phyloP scores from a whole-genome alignment of 2,888 invertebrate genomes.

The Leptopilina drosophilae region DNA sequence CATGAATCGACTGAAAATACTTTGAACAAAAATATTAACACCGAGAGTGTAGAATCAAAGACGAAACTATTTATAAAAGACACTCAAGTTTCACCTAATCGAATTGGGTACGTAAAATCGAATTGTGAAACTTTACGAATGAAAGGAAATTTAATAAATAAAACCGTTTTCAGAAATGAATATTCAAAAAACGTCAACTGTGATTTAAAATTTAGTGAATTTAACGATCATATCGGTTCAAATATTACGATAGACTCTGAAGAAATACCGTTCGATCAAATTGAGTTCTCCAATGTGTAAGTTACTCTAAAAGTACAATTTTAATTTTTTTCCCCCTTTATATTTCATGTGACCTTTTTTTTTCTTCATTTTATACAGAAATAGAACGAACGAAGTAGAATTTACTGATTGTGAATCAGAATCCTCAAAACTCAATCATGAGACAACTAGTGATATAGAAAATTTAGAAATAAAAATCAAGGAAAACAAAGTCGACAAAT shows the following conservation, averaged over 20 bases:
- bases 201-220: slow-evolving; percentile 6
- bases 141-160: background rate
- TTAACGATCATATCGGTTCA: background rate
- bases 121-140: background rate
- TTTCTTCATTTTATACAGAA: background rate
- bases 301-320: background rate
- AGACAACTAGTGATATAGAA: background rate
- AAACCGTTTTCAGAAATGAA: slow-evolving; percentile 4
- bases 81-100: slow-evolving; percentile 13
- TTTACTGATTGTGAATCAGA: slow-evolving; percentile 7
- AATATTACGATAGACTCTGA: slow-evolving; percentile 17
- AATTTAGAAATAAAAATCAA: background rate
- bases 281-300: slow-evolving; percentile 25
- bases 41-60: background rate
- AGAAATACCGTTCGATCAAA: background rate
- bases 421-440: background rate
- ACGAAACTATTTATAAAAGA: background rate
- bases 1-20: background rate
- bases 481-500: background rate
- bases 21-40: too few species aligned
- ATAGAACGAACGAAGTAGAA: slow-evolving; percentile 19
- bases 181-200: background rate
- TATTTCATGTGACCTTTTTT: background rate
- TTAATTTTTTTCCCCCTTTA: too few species aligned
- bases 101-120: slow-evolving; percentile 10